phyloP scores from a whole-genome alignment of 2,888 invertebrate species.

The Acleris sparsana region DNA sequence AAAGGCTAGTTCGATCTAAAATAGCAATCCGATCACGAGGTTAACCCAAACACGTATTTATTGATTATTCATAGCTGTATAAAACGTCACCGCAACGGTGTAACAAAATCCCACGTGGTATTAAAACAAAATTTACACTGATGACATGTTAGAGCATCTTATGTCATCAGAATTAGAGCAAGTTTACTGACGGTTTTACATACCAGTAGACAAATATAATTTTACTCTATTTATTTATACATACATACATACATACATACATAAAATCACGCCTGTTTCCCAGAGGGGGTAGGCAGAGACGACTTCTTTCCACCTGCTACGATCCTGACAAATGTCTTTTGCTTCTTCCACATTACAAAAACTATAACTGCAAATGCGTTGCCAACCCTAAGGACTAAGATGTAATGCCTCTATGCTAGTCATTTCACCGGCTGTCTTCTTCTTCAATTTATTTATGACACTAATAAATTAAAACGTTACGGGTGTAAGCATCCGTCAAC shows the following conservation, averaged over 20 bases:
- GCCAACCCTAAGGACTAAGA: no score
- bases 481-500: constrained; percentile 42
- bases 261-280: no score
- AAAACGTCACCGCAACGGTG: constrained; percentile 41
- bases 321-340: no score
- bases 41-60: constrained; percentile 25
- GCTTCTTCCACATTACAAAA: no score
- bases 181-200: constrained; percentile 38
- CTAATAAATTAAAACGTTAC: constrained; percentile 47
- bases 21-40: constrained; percentile 17
- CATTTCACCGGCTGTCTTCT: no score
- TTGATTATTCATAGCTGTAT: constrained; percentile 33
- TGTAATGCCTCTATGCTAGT: no score
- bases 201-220: constrained; percentile 43
- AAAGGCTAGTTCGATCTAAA: constrained; percentile 18
- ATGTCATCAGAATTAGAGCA: constrained; percentile 51
- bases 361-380: no score
- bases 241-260: no score
- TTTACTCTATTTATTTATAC: constrained; percentile 30
- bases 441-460: constrained; percentile 26
- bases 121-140: constrained; percentile 48
- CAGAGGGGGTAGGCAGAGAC: no score
- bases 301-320: no score
- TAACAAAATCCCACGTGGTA: constrained; percentile 40
- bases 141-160: constrained; percentile 43